Percentiles rank a stretch among this genome's conserved stretches.
These are phyloP conservation scores for Steinernema scapterisci DNA, from an alignment of 2,888 invertebrate genomes.

Conservation along the genomic window DNA sequence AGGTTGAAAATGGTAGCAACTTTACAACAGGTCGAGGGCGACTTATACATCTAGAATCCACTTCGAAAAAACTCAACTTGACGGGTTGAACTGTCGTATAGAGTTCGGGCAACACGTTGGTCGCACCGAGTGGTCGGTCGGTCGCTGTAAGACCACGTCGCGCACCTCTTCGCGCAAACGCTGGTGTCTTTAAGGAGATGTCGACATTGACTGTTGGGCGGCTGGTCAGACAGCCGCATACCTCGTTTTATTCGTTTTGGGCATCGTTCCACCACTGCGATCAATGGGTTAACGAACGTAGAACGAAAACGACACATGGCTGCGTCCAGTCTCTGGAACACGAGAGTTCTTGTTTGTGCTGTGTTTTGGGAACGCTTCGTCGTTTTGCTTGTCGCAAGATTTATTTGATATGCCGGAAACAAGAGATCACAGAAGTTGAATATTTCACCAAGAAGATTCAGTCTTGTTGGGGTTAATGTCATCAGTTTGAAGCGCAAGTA, in stretches of 20 bases:
- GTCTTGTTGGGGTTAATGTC: too few species aligned
- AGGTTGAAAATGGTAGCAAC: neutral
- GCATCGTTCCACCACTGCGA: conserved; percentile 22
- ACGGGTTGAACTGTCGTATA: conserved; percentile 17
- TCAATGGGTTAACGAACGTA: conserved; percentile 11
- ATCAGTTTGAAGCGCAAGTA: too few species aligned
- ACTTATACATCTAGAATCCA: neutral
- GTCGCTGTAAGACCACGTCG: conserved; percentile 29
- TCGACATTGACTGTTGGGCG: conserved; percentile 19
- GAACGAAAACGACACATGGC: neutral
- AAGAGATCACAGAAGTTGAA: too few species aligned
- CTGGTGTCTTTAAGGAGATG: conserved; percentile 3
- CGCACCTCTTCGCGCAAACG: conserved; percentile 22
- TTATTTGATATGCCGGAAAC: too few species aligned
- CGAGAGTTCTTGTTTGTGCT: too few species aligned
- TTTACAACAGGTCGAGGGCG: neutral
- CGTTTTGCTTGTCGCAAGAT: too few species aligned
- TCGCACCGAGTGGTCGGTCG: conserved; percentile 16
- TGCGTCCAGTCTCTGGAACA: too few species aligned
- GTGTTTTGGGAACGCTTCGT: too few species aligned
- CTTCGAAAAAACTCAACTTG: conserved; percentile 4
- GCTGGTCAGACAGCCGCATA: conserved; percentile 16
- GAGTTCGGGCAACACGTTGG: conserved; percentile 17
- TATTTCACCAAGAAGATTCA: too few species aligned
- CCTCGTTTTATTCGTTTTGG: conserved; percentile 20